These are phyloP conservation scores for Ascaphus truei DNA, from an alignment of 2,113 vertebrate species.

Conservation along the genomic window DNA sequence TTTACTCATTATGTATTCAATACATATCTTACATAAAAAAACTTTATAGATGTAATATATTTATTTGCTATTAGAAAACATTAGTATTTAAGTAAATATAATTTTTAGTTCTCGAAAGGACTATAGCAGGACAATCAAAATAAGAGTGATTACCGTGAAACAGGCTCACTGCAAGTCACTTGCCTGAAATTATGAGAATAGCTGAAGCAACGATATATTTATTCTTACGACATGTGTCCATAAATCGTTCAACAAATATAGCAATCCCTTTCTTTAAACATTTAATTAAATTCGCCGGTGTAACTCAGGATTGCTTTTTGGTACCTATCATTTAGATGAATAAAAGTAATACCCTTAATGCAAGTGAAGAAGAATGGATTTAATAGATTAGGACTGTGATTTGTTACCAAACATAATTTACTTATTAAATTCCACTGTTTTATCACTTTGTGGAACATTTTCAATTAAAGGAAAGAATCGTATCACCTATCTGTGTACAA, in stretches of 20 bases:
- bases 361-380: conserved; percentile 21
- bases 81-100: background rate
- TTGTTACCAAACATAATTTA: conserved; percentile 26
- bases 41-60: too few relatives aligned
- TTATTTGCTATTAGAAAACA: too few relatives aligned
- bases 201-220: background rate
- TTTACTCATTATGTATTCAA: too few relatives aligned
- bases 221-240: background rate
- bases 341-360: conserved; percentile 29
- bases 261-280: background rate
- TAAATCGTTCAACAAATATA: background rate
- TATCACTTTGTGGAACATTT: conserved; percentile 27
- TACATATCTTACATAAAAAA: too few relatives aligned
- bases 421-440: conserved; percentile 17
- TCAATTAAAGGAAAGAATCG: conserved; percentile 24
- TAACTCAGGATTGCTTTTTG: background rate
- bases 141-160: background rate
- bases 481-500: background rate
- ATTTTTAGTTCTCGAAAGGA: background rate
- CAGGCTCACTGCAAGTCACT: too few relatives aligned
- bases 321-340: conserved; percentile 11
- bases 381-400: conserved; percentile 12
- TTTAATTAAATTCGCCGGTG: conserved; percentile 16
- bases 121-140: background rate
- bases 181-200: background rate